phyloP scores from a whole-genome alignment of 1,140 invertebrate species.

The Lordiphosa collinella region DNA sequence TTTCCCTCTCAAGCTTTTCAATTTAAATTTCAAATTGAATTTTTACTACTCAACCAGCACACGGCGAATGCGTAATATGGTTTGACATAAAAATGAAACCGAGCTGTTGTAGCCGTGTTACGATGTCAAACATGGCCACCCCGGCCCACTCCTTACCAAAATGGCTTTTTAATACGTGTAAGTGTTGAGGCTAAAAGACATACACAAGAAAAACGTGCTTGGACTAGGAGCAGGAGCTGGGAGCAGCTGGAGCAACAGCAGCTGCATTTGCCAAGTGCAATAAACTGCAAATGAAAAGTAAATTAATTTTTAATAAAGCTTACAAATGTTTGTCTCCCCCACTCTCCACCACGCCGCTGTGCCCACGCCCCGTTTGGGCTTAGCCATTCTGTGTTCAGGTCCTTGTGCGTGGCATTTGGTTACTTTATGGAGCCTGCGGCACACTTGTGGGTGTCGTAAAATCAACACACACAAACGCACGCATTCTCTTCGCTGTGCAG shows the following conservation, averaged over 20 bases:
- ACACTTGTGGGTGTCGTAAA: constrained; percentile 71
- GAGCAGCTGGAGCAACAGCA: constrained; percentile 3
- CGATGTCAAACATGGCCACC: constrained; percentile 62
- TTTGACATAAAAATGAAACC: constrained; percentile 38
- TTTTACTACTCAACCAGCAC: constrained; percentile 49
- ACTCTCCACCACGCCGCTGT: neutral
- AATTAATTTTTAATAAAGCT: constrained; percentile 76
- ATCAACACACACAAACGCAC: constrained; percentile 48
- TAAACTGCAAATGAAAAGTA: constrained; percentile 77
- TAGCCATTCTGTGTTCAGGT: constrained; percentile 4
- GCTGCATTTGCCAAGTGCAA: constrained; percentile 61
- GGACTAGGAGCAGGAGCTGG: neutral
- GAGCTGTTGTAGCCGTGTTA: neutral
- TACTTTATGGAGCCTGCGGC: constrained; percentile 64
- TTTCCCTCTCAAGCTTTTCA: constrained; percentile 59
- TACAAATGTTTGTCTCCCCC: constrained; percentile 39
- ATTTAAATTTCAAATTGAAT: constrained; percentile 73
- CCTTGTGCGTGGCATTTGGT: constrained; percentile 50
- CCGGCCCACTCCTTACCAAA: constrained; percentile 28
- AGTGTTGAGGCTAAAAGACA: constrained; percentile 21
- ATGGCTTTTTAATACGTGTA: constrained; percentile 74
- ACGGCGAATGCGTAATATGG: constrained; percentile 60
- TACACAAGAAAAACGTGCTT: constrained; percentile 34
- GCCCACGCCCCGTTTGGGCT: neutral
- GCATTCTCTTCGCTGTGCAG: neutral